These are phyloP conservation scores for Bombyx mandarina DNA, from an alignment of 1,140 invertebrate species.

Conservation along the genomic window DNA sequence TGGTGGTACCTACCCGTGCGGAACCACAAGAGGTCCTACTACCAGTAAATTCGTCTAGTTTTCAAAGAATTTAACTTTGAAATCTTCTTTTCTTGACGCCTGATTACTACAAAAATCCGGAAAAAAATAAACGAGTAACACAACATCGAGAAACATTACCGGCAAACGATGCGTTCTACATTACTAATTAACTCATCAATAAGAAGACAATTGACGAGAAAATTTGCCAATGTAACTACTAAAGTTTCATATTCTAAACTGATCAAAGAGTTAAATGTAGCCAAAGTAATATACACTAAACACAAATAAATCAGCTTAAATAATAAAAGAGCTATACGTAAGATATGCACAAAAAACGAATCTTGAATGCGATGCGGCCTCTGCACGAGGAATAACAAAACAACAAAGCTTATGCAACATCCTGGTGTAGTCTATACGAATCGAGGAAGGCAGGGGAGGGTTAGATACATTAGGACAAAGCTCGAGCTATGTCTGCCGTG, in stretches of 20 bases:
- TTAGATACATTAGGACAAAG: conserved; percentile 50
- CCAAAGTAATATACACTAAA: no score
- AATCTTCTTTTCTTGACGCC: conserved; percentile 33
- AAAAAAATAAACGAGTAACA: conserved; percentile 19
- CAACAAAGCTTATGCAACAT: conserved; percentile 67
- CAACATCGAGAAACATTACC: conserved; percentile 26
- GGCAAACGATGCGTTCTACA: conserved; percentile 31
- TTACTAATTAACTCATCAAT: conserved; percentile 14
- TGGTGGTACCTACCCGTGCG: no score
- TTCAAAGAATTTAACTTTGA: conserved; percentile 45
- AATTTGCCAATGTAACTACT: no score
- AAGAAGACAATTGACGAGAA: no score
- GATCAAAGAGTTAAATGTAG: no score
- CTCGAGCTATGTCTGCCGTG: conserved; percentile 48
- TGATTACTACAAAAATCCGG: conserved; percentile 13
- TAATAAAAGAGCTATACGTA: no score
- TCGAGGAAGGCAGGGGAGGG: conserved; percentile 32
- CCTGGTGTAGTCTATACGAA: conserved; percentile 44
- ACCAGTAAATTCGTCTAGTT: neutral
- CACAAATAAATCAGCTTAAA: no score
- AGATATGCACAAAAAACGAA: conserved; percentile 51
- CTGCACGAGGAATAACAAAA: conserved; percentile 58
- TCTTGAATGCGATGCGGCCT: conserved; percentile 57
- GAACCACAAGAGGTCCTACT: no score
- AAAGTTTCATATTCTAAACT: no score